Conservation (phyloP, 2,888 invertebrate species). For the Morpho deidamia region DNA sequence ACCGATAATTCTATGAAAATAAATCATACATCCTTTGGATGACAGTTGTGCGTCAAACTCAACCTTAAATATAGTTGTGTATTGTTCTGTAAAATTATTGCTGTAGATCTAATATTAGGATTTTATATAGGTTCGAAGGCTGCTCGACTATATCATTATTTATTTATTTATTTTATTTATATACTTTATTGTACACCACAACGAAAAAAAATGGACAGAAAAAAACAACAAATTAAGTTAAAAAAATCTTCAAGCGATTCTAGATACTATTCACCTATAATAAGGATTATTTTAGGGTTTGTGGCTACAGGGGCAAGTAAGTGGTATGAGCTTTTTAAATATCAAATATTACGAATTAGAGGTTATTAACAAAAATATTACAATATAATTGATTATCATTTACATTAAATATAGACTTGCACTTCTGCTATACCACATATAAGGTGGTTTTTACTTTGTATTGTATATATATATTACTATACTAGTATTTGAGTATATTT, state of each 20-base stretch:
- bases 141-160: neutral
- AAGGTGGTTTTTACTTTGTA: no score
- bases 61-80: slow-evolving; percentile 15
- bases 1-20: slow-evolving; percentile 26
- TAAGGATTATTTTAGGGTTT: neutral
- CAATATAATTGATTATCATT: no score
- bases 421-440: no score
- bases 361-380: no score
- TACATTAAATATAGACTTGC: no score
- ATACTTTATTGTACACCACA: no score
- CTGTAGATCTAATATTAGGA: slow-evolving; percentile 1
- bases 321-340: neutral
- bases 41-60: slow-evolving; percentile 16
- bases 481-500: no score
- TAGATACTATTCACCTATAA: neutral
- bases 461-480: no score
- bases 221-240: no score
- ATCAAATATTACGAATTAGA: neutral
- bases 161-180: no score
- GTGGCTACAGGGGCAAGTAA: neutral
- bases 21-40: slow-evolving; percentile 10
- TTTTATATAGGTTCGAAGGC: slow-evolving; percentile 6
- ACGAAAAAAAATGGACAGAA: no score
- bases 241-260: no score
- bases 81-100: slow-evolving; percentile 6